phyloP scores from a whole-genome alignment of 2,113 vertebrate genomes.

The Canis aureus region DNA sequence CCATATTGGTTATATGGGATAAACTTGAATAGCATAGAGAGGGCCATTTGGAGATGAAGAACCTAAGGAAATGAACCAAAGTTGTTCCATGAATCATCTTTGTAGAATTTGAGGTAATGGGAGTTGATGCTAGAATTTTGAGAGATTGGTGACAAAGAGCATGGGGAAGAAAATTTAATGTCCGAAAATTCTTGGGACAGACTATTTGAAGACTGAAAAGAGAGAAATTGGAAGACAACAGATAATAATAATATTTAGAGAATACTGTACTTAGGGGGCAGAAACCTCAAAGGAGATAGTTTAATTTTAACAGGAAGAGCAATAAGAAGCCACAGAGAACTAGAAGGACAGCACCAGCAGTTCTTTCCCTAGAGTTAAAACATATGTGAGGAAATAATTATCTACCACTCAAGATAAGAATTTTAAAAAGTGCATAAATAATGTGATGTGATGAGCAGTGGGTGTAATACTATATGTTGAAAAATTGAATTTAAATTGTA shows the following conservation, averaged over 20 bases:
- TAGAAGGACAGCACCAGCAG: not conserved
- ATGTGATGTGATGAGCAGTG: not conserved
- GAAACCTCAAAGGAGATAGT: not conserved
- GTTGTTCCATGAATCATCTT: not conserved
- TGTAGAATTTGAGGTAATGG: not conserved
- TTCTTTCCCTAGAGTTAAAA: not conserved
- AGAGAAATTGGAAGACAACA: not conserved
- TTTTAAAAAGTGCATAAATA: not conserved
- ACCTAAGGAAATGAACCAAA: not conserved
- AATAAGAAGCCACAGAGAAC: not conserved
- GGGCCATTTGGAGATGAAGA: not conserved
- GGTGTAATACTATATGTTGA: too few relatives aligned
- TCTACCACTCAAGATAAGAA: not conserved
- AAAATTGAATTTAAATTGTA: not conserved
- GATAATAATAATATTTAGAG: slow-evolving; percentile 7
- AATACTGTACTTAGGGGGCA: not conserved
- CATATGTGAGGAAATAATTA: not conserved
- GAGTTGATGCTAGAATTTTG: not conserved
- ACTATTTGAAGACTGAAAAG: not conserved
- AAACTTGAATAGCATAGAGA: slow-evolving; percentile 16
- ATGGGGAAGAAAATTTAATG: not conserved
- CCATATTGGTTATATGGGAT: not conserved
- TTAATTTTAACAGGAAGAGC: not conserved
- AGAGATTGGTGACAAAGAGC: not conserved
- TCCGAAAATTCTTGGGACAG: not conserved